Evolutionary conservation across 1,140 invertebrate genomes (phyloP).

Genomic region (Trachymyrmex cornetzi): DNA sequence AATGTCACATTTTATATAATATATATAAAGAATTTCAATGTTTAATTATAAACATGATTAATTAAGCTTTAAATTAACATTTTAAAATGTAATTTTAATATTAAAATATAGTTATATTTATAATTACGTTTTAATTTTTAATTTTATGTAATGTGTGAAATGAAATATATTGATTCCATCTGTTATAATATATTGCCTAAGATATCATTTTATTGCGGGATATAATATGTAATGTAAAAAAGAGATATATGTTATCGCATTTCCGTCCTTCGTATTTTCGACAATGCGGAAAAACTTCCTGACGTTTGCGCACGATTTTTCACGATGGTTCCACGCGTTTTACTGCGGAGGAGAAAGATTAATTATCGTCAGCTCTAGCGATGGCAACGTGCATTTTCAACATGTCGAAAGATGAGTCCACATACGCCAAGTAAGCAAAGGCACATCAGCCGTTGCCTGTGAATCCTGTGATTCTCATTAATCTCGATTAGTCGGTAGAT

Average conservation of each 20-base stretch:
- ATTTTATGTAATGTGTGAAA: neutral
- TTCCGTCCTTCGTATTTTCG: neutral
- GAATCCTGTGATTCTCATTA: slow-evolving; percentile 63
- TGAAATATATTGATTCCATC: neutral
- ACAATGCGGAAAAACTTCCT: slow-evolving; percentile 22
- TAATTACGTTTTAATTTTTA: neutral
- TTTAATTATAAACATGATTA: neutral
- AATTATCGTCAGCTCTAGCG: slow-evolving; percentile 56
- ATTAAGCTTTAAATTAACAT: neutral
- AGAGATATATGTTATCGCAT: neutral
- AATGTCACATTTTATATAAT: slow-evolving; percentile 10
- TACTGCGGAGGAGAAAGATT: slow-evolving; percentile 39
- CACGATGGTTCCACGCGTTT: neutral
- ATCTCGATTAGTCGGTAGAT: slow-evolving; percentile 73
- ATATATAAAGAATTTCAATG: neutral
- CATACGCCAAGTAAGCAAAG: slow-evolving; percentile 19
- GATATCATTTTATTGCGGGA: neutral
- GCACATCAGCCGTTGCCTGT: neutral
- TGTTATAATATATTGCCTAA: neutral
- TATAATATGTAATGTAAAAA: neutral
- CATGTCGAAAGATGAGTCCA: slow-evolving; percentile 31
- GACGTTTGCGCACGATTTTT: slow-evolving; percentile 28
- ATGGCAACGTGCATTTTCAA: slow-evolving; percentile 36
- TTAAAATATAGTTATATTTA: neutral
- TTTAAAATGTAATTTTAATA: neutral